Conservation (phyloP, 2,797 vertebrate genomes). For the Cuculus canorus region DNA sequence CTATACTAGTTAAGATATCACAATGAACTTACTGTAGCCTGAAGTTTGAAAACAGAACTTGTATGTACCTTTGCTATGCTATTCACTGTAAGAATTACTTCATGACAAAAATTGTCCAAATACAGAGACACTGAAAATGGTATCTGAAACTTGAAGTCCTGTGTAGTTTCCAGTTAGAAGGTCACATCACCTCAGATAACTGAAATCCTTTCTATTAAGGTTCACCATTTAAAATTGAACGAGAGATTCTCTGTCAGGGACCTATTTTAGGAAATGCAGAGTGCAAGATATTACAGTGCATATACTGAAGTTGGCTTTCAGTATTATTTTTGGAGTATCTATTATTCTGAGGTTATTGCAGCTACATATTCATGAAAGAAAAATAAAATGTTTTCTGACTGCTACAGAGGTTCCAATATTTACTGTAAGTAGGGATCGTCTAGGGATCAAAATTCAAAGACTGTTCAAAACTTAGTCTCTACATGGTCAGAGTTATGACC, state of each 20-base stretch:
- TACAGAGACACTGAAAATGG: not conserved
- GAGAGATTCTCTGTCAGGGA: not conserved
- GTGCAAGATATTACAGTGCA: not conserved
- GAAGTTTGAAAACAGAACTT: not conserved
- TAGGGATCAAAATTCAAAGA: not conserved
- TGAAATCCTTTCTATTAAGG: not conserved
- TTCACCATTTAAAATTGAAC: not conserved
- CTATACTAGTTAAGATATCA: not conserved
- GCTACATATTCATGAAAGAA: not conserved
- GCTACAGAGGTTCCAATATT: not conserved
- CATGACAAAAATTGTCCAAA: not conserved
- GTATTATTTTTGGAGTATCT: not conserved
- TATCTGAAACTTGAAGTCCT: not conserved
- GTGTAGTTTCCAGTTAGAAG: not conserved
- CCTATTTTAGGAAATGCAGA: not conserved
- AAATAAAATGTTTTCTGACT: not conserved
- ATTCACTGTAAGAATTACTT: not conserved
- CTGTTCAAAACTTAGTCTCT: not conserved
- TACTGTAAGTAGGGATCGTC: not conserved
- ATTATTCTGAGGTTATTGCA: not conserved
- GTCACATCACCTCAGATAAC: not conserved
- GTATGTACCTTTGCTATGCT: not conserved
- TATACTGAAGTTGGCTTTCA: not conserved
- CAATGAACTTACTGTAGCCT: not conserved
- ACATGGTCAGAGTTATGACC: not conserved